These are phyloP conservation scores for Amphipoea oculea DNA, from an alignment of 2,888 invertebrate species.

Conservation along the genomic window DNA sequence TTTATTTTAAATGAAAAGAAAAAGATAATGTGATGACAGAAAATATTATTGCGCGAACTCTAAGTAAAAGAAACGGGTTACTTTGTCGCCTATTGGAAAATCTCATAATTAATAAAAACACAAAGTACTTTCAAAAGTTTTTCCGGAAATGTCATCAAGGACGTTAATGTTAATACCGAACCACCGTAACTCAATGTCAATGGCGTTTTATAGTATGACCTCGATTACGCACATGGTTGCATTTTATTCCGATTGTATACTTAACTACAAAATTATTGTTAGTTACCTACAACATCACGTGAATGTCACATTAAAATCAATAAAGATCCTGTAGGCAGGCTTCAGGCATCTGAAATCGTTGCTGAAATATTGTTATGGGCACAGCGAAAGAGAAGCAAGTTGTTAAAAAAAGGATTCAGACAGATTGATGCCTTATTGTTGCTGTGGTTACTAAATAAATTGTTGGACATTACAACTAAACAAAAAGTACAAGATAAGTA, in stretches of 20 bases:
- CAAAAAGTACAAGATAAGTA: background rate
- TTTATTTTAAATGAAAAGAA: too few species aligned
- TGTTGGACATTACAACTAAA: background rate
- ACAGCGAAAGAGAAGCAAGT: background rate
- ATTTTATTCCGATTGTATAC: conserved; percentile 65
- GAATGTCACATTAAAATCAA: conserved; percentile 38
- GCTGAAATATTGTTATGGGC: background rate
- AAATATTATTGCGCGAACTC: background rate
- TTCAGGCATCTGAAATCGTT: background rate
- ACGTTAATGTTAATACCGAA: conserved; percentile 62
- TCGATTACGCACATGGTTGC: conserved; percentile 70
- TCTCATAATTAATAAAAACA: background rate
- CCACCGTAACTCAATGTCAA: conserved; percentile 80
- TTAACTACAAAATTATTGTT: conserved; percentile 49
- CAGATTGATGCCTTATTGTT: background rate
- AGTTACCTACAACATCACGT: conserved; percentile 24
- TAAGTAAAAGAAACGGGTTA: background rate
- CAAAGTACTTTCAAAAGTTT: background rate
- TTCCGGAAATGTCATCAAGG: conserved; percentile 40
- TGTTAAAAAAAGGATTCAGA: background rate
- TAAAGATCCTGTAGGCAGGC: background rate
- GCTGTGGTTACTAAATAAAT: background rate
- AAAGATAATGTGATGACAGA: background rate
- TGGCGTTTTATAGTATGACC: conserved; percentile 77
- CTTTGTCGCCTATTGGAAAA: background rate